A percentile compares a stretch with the other conserved stretches of the same genome.
Evolutionary conservation across 2,797 vertebrate species (phyloP).

Genomic region (Telmatherina bonti): DNA sequence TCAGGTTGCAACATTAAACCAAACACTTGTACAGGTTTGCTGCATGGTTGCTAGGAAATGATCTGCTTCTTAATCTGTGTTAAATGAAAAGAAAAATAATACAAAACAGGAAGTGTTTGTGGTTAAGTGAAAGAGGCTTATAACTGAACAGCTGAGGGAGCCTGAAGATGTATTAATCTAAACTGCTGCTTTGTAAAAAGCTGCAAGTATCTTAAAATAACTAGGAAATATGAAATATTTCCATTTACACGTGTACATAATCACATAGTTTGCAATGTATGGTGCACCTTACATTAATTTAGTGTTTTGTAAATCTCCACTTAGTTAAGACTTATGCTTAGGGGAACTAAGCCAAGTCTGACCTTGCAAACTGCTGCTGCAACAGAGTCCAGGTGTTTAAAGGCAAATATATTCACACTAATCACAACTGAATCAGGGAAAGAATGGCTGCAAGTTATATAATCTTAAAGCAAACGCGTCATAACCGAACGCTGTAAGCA

Average conservation of each 20-base stretch:
- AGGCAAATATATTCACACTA: conserved; percentile 17
- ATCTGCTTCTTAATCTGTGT: conserved; percentile 1
- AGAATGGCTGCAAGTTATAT: conserved; percentile 16
- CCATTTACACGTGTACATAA: neutral
- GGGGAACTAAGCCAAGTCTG: neutral
- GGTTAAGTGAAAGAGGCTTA: neutral
- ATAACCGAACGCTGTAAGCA: conserved; percentile 42
- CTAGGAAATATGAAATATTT: neutral
- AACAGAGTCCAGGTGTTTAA: conserved; percentile 17
- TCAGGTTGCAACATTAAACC: conserved; percentile 4
- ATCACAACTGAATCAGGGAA: conserved; percentile 10
- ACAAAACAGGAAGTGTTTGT: conserved; percentile 11
- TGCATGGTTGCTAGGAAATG: neutral
- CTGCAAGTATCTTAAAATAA: neutral
- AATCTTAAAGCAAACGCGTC: conserved; percentile 35
- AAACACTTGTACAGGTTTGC: neutral
- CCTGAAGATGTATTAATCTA: neutral
- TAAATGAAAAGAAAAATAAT: conserved; percentile 1
- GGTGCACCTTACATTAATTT: neutral
- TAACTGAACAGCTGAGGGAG: neutral
- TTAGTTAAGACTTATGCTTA: conserved; percentile 1
- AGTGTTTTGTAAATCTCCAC: neutral
- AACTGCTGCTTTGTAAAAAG: neutral
- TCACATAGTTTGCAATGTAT: too few relatives aligned
- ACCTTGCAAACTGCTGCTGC: conserved; percentile 12